Base-by-base conservation (phyloP, 2,797 vertebrate genomes). In the Luscinia luscinia region DNA sequence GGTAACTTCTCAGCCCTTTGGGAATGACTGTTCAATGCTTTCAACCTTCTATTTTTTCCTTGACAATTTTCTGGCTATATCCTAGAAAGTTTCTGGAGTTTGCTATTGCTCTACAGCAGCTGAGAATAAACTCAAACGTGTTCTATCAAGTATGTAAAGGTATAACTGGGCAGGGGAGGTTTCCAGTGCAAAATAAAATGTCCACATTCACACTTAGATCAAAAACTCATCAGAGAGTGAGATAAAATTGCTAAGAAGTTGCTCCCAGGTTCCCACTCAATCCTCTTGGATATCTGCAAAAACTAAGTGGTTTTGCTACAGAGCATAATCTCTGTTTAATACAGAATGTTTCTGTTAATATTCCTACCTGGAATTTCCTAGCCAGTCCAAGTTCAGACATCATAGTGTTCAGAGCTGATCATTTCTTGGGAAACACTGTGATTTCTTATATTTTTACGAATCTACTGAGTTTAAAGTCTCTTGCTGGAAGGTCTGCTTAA, bases 391-490 rank as follows among this genome's bases (percentile, higher is more conserved):
- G 68, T 61, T 96, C 48, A 88, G 59, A 12, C 12, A 1, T 78
- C 89, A 82, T 9, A 4, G 11, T 40, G 36, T 86, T 84, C 41
- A 46, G 36, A 48, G 69, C 55, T 79, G 76, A 34, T 86, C 5
- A 45, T 74, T 89, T 86, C 34, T 61, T 84, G 79, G 76, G 89
- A 96, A 84, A 15, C 20, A 51, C 61, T 77, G 62, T 69, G 21
- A 83, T 89, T 85, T 87, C 86, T 96, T 89, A 57, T 95, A 92
- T 89, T 95, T 95, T 95, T 94, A 49, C 36, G 30, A 83, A 72
- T 91, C 93, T 40, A 67, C 78, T 93, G 89, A 82, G 24, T 82
- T 95, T 83, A 54, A 83, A 76, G 28, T 66, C 59, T 85, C 38
- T 90, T 86, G 48, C 74, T 90, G 88, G 84, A 93, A 11, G 19